These are phyloP conservation scores for Thymelicus lineola DNA, from an alignment of 2,888 invertebrate genomes.

Conservation along the genomic window DNA sequence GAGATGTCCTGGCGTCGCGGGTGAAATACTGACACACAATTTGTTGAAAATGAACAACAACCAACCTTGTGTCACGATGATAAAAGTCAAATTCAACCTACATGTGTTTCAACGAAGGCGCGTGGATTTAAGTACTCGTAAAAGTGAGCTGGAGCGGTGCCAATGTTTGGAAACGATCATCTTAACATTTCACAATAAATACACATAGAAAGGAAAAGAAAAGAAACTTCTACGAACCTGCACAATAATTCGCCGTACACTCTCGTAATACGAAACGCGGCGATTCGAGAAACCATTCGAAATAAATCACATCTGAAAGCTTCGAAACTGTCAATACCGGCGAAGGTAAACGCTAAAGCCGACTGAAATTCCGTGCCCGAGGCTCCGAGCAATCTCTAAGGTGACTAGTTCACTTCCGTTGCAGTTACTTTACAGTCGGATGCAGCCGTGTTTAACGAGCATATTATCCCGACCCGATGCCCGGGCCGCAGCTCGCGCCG, in stretches of 20 bases:
- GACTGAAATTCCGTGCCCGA: conserved; percentile 50
- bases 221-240: conserved; percentile 65
- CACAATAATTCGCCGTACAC: conserved; percentile 55
- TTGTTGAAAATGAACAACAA: not conserved
- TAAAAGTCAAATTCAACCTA: conserved; percentile 19
- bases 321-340: conserved; percentile 47
- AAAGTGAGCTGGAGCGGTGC: conserved; percentile 63
- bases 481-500: conserved; percentile 57
- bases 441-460: conserved; percentile 60
- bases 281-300: conserved; percentile 65
- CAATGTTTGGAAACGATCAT: conserved; percentile 69
- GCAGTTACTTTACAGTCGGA: conserved; percentile 58
- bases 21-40: conserved; percentile 34
- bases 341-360: conserved; percentile 56
- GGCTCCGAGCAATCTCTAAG: conserved; percentile 52
- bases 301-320: conserved; percentile 56
- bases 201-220: conserved; percentile 61
- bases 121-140: conserved; percentile 48
- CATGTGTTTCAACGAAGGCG: conserved; percentile 39
- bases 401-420: conserved; percentile 63
- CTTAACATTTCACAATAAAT: conserved; percentile 69
- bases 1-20: conserved; percentile 23
- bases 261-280: conserved; percentile 53
- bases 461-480: conserved; percentile 61
- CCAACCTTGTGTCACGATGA: conserved; percentile 13